phyloP scores from a whole-genome alignment of 2,113 vertebrate genomes.

The Trichechus manatus region DNA sequence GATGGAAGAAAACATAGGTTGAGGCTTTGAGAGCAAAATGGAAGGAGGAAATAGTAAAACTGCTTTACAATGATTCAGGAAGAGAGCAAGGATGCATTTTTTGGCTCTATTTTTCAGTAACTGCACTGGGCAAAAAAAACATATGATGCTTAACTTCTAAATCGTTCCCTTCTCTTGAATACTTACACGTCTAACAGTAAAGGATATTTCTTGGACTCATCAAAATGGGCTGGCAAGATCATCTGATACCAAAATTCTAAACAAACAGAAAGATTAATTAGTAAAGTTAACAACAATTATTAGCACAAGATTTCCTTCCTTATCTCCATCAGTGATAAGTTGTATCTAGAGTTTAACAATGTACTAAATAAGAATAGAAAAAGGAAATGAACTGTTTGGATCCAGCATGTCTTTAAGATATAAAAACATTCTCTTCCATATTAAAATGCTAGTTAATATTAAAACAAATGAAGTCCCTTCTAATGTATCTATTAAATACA shows the following conservation, averaged over 20 bases:
- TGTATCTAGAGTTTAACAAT: constrained; percentile 6
- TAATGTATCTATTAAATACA: constrained; percentile 59
- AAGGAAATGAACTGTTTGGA: constrained; percentile 49
- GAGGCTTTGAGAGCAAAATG: constrained; percentile 4
- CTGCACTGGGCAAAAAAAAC: background rate
- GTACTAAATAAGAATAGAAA: constrained; percentile 46
- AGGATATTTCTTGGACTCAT: constrained; percentile 95
- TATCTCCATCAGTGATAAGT: constrained; percentile 40
- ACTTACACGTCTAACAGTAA: constrained; percentile 98
- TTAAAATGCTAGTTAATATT: constrained; percentile 49
- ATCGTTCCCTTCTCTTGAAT: constrained; percentile 52
- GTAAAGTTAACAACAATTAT: constrained; percentile 50
- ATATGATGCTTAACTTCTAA: background rate
- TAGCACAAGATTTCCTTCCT: background rate
- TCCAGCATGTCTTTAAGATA: constrained; percentile 43
- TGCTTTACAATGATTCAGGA: background rate
- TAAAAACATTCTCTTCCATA: constrained; percentile 12
- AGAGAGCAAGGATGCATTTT: background rate
- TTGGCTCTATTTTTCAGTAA: background rate
- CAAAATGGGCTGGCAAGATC: constrained; percentile 95
- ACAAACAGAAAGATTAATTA: constrained; percentile 76
- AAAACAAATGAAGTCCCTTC: constrained; percentile 51
- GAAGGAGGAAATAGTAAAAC: background rate
- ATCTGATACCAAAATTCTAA: constrained; percentile 97
- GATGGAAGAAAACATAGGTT: constrained; percentile 13